Evolutionary conservation across 1,140 invertebrate species (phyloP).

Genomic region (Caenorhabditis briggsae): DNA sequence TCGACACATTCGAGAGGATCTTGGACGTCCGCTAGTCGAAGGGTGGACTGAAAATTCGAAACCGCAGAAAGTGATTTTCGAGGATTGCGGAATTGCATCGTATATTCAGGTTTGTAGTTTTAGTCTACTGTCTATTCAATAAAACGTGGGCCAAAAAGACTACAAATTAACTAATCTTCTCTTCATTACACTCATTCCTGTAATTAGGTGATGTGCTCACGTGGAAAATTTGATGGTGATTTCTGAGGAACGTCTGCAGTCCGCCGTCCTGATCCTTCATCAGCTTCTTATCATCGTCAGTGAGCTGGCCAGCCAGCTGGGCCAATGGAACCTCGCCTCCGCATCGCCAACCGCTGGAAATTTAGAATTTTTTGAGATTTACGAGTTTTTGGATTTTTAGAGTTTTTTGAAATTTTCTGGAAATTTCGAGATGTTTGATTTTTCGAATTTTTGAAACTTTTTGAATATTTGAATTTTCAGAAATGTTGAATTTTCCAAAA

Average conservation of each 20-base stretch:
- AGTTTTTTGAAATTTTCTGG: too few relatives aligned
- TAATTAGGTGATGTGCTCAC: conserved; percentile 78
- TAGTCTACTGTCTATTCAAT: too few relatives aligned
- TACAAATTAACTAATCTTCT: conserved; percentile 6
- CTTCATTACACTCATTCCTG: not conserved
- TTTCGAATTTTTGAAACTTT: too few relatives aligned
- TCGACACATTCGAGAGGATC: conserved; percentile 57
- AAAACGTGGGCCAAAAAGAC: too few relatives aligned
- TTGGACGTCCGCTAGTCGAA: not conserved
- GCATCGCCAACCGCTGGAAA: conserved; percentile 80
- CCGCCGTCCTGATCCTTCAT: conserved; percentile 93
- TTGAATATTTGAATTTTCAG: too few relatives aligned
- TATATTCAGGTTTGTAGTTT: conserved; percentile 84
- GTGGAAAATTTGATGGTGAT: conserved; percentile 89
- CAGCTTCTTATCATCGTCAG: conserved; percentile 81
- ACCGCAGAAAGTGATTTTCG: conserved; percentile 93
- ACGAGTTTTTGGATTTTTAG: too few relatives aligned
- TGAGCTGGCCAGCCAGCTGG: conserved; percentile 79
- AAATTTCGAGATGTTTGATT: too few relatives aligned
- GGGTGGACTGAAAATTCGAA: conserved; percentile 59
- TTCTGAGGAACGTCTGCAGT: conserved; percentile 89
- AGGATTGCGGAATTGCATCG: conserved; percentile 93
- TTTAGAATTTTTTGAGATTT: not conserved
- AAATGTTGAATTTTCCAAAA: too few relatives aligned
- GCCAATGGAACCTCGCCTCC: conserved; percentile 62